Percentiles rank a stretch among this genome's conserved stretches.
These are phyloP conservation scores for Pollenia labialis DNA, from an alignment of 2,888 invertebrate species.

Conservation along the genomic window DNA sequence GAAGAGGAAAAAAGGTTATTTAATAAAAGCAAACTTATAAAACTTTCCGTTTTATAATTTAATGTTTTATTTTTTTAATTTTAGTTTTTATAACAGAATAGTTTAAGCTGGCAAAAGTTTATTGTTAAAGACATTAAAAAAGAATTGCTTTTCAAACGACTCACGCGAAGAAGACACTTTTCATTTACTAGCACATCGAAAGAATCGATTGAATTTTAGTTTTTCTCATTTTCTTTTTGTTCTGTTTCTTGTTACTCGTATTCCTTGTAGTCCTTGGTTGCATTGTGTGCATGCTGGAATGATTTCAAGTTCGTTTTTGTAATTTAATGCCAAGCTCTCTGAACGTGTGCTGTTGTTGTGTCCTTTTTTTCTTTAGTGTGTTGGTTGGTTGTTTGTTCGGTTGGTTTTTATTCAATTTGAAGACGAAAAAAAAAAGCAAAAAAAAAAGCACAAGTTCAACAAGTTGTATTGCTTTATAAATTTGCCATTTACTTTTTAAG, in stretches of 20 bases:
- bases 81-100: not conserved
- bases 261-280: not conserved
- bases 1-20: not conserved
- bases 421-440: no score
- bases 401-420: not conserved
- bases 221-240: not conserved
- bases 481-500: not conserved
- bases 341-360: not conserved
- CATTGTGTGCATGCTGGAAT: constrained; percentile 1
- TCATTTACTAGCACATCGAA: not conserved
- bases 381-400: not conserved
- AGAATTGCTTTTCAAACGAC: constrained; percentile 7
- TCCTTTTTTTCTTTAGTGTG: not conserved
- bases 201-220: constrained; percentile 34
- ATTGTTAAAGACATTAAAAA: constrained; percentile 8
- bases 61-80: not conserved
- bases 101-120: not conserved
- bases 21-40: not conserved
- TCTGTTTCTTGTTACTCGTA: not conserved
- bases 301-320: constrained; percentile 26
- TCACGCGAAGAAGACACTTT: constrained; percentile 3
- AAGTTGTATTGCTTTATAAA: not conserved
- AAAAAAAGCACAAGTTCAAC: constrained; percentile 12
- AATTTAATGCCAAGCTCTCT: constrained; percentile 3
- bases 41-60: not conserved